A percentile compares a stretch with the other conserved stretches of the same genome.
These are phyloP conservation scores for Drosophila ustulata DNA, from an alignment of 2,888 invertebrate genomes.

Conservation along the genomic window DNA sequence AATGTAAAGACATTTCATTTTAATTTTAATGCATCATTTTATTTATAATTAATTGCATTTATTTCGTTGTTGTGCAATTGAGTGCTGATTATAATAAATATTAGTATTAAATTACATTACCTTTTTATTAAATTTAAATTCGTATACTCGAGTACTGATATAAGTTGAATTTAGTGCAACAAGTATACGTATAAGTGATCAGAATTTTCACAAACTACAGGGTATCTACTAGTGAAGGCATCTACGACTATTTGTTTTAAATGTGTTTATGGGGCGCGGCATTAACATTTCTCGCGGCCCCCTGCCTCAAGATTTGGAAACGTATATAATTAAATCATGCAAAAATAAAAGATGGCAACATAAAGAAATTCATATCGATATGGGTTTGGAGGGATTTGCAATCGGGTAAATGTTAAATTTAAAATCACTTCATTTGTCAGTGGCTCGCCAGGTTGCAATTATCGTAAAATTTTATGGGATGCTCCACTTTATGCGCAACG, in stretches of 20 bases:
- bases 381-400: conserved; percentile 21
- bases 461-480: conserved; percentile 79
- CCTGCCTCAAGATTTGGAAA: conserved; percentile 48
- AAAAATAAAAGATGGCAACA: conserved; percentile 31
- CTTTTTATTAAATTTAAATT: too few relatives aligned
- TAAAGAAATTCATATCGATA: conserved; percentile 11
- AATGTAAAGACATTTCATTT: too few relatives aligned
- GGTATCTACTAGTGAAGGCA: conserved; percentile 11
- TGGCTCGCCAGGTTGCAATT: conserved; percentile 71
- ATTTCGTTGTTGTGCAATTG: too few relatives aligned
- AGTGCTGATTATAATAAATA: too few relatives aligned
- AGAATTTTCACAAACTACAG: neutral
- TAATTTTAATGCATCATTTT: too few relatives aligned
- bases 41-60: too few relatives aligned
- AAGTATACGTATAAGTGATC: too few relatives aligned
- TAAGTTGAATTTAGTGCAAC: too few relatives aligned
- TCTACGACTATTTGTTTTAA: conserved; percentile 40
- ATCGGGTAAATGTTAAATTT: conserved; percentile 48
- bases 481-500: conserved; percentile 74
- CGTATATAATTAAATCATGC: conserved; percentile 73
- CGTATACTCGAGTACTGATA: too few relatives aligned
- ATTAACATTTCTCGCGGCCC: conserved; percentile 39
- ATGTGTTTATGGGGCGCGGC: conserved; percentile 57
- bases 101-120: too few relatives aligned
- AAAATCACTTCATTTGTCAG: conserved; percentile 79